phyloP scores from a whole-genome alignment of 1,140 invertebrate genomes.

The Tenebrio molitor region DNA sequence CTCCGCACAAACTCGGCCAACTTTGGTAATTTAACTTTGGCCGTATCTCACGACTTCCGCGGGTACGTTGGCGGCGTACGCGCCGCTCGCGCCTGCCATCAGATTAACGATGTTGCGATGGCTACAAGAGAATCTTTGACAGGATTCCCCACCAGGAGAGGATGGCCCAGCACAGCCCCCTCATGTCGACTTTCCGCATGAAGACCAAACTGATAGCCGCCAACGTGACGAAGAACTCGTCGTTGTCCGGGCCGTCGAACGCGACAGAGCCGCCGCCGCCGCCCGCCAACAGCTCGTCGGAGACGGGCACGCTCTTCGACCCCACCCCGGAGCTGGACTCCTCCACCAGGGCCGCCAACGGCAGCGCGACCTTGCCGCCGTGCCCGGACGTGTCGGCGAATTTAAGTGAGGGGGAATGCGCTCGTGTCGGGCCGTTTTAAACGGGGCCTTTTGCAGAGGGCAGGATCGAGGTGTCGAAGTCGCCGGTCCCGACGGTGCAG shows the following conservation, averaged over 20 bases:
- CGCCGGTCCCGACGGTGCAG: constrained; percentile 66
- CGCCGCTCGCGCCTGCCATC: too few relatives aligned
- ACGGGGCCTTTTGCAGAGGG: constrained; percentile 62
- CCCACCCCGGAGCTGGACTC: not conserved
- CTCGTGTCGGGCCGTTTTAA: too few relatives aligned
- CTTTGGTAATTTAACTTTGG: constrained; percentile 29
- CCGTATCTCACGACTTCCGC: not conserved
- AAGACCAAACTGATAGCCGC: not conserved
- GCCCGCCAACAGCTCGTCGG: not conserved
- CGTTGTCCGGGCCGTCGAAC: too few relatives aligned
- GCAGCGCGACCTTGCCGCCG: constrained; percentile 46
- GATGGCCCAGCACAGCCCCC: constrained; percentile 29
- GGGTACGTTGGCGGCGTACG: too few relatives aligned
- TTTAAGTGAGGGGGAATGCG: constrained; percentile 54
- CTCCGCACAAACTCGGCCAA: not conserved
- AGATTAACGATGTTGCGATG: constrained; percentile 3
- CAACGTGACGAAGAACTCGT: not conserved
- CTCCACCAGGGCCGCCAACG: constrained; percentile 36
- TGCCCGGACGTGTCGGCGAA: constrained; percentile 57
- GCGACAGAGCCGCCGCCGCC: too few relatives aligned
- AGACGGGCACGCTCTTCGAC: not conserved
- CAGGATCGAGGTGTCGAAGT: constrained; percentile 66
- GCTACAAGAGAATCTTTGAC: not conserved
- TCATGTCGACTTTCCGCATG: not conserved
- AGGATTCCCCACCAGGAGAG: constrained; percentile 11